Evolutionary conservation across 2,797 vertebrate genomes (phyloP).

Genomic region (Etheostoma nigrum): DNA sequence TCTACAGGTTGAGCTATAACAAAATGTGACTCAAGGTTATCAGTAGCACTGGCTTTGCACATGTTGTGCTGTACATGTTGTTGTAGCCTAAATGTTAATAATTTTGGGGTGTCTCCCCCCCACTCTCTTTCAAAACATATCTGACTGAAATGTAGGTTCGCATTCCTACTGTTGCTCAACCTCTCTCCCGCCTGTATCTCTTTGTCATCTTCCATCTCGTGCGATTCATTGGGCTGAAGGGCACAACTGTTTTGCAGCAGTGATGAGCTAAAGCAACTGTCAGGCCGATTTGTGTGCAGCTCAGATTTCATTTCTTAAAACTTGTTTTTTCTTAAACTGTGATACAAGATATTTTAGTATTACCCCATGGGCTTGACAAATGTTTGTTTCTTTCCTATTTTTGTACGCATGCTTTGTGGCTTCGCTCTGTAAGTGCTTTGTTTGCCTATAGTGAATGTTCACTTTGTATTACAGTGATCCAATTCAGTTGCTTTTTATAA

Average conservation of each 20-base stretch:
- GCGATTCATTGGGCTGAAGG: slow-evolving; percentile 60
- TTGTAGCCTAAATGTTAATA: slow-evolving; percentile 22
- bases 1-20: not conserved
- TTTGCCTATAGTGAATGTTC: slow-evolving; percentile 41
- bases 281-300: slow-evolving; percentile 6
- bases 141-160: slow-evolving; percentile 67
- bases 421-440: slow-evolving; percentile 28
- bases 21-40: slow-evolving; percentile 8
- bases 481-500: slow-evolving; percentile 19
- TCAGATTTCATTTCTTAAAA: slow-evolving; percentile 42
- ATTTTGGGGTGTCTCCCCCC: slow-evolving; percentile 29
- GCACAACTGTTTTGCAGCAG: slow-evolving; percentile 60
- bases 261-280: slow-evolving; percentile 33
- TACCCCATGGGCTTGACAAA: slow-evolving; percentile 18
- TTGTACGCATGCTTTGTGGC: slow-evolving; percentile 20
- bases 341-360: slow-evolving; percentile 15
- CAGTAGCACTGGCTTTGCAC: slow-evolving; percentile 22
- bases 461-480: slow-evolving; percentile 25
- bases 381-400: slow-evolving; percentile 6
- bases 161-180: slow-evolving; percentile 70
- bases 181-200: slow-evolving; percentile 34
- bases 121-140: slow-evolving; percentile 74
- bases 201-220: slow-evolving; percentile 51
- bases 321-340: not conserved
- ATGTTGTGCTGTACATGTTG: slow-evolving; percentile 15